These are phyloP conservation scores for Casuarius casuarius DNA, from an alignment of 2,113 vertebrate species.

Conservation along the genomic window DNA sequence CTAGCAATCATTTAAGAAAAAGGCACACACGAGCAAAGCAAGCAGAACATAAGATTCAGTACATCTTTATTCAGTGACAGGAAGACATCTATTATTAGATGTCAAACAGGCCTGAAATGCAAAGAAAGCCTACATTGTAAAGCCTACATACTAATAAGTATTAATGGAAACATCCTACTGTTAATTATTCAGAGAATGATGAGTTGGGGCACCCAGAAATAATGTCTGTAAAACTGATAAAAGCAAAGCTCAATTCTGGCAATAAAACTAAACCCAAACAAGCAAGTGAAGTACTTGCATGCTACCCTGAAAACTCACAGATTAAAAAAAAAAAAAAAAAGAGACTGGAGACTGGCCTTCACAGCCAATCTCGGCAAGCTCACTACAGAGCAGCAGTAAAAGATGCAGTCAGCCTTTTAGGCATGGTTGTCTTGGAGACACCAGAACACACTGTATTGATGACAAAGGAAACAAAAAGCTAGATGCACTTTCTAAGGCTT, in stretches of 20 bases:
- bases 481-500: constrained; percentile 70
- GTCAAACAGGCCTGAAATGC: constrained; percentile 4
- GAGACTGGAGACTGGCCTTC: not conserved
- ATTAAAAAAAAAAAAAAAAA: not conserved
- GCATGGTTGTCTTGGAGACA: constrained; percentile 75
- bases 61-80: constrained; percentile 46
- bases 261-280: not conserved
- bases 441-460: constrained; percentile 62
- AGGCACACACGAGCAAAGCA: not conserved
- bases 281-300: not conserved
- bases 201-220: not conserved
- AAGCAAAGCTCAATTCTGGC: not conserved
- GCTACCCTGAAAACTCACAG: not conserved
- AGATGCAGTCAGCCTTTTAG: constrained; percentile 67
- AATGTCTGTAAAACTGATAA: not conserved
- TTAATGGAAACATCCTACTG: constrained; percentile 17
- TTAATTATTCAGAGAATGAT: not conserved
- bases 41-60: not conserved
- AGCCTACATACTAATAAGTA: not conserved
- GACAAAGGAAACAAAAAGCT: constrained; percentile 74
- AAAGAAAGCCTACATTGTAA: constrained; percentile 59
- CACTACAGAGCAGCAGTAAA: constrained; percentile 31
- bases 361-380: not conserved
- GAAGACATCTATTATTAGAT: constrained; percentile 59
- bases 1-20: not conserved